Base-by-base conservation (phyloP, 1,140 invertebrate genomes). In the Hermatobates lingyangjiaoensis region DNA sequence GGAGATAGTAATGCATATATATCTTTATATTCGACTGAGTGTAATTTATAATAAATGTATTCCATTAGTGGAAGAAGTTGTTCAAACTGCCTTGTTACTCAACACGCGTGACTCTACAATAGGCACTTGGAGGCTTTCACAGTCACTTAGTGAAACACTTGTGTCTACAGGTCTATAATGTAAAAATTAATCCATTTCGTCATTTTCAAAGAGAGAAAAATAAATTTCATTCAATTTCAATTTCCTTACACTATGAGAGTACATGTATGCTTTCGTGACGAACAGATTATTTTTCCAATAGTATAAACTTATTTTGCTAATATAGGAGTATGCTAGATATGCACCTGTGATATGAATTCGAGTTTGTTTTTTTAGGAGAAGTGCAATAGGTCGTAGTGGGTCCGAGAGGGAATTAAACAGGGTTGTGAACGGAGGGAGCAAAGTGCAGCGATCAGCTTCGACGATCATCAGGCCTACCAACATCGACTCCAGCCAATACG, bases 401-500 rank as follows among this genome's bases (percentile, higher is more conserved):
- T 73, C 71, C 52, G 71, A 73, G 45, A 58, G 71, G 5, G 72
- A 74, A 44, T 55, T 74, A 4, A 20, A 38, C 64, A 62, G 50
- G 62, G 62, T 54, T 60, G 61, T 12, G 60, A 61, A 14, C 65
- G 64, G 10, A 58, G n/a, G n/a, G n/a, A n/a, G n/a, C n/a, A 62
- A 45, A 59, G 59, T 4, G 53, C 65, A 20, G 60, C 64, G 48
- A 60, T 61, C 25, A 66, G 64, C 52, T 62, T 63, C 39, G 59
- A 65, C 7, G 3, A 23, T 49, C 23, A 20, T 54, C 66, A 55
- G 56, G 39, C 48, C 45, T 50, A 25, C n/a, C 7, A 28, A 27
- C 23, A 25, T 69, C 14, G 68, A 70, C 27, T 64, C 64, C 2
- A 68, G 65, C 54, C 66, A 66, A 15, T 67, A 68, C 52, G 68